Evolutionary conservation across 1,140 invertebrate genomes (phyloP).

Genomic region (Pachyrhynchus sulphureomaculatus): DNA sequence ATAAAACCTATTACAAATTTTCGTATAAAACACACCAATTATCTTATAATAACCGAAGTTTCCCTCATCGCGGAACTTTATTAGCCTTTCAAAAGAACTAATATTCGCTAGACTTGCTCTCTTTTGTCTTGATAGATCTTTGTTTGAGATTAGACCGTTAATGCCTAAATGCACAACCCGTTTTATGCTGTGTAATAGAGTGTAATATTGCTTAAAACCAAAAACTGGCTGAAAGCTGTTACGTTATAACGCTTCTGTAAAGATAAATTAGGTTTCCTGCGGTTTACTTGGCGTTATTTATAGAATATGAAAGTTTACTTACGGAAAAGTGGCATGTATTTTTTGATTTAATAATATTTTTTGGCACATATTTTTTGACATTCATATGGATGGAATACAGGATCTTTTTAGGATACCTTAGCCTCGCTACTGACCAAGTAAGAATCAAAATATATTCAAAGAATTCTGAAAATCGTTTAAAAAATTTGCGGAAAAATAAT

Average conservation of each 20-base stretch:
- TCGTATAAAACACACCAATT: no score
- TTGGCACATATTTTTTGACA: no score
- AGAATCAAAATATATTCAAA: no score
- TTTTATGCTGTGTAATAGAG: background rate
- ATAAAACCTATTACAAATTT: no score
- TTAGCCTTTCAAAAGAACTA: background rate
- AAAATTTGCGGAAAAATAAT: no score
- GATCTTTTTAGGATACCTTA: no score
- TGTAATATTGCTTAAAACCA: conserved; percentile 1
- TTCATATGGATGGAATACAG: no score
- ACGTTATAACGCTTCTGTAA: conserved; percentile 3
- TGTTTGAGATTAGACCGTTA: background rate
- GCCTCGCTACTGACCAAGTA: no score
- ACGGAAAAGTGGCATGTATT: no score
- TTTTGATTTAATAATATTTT: no score
- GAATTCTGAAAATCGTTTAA: no score
- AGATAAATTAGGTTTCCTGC: conserved; percentile 14
- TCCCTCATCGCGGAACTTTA: background rate
- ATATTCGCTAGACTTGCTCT: background rate
- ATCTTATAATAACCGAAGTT: no score
- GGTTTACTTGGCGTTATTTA: conserved; percentile 1
- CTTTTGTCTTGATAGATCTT: background rate
- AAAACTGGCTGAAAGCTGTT: conserved; percentile 5
- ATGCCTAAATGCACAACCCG: background rate
- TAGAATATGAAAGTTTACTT: background rate